Conservation (phyloP, 2,888 invertebrate species). For the Sisyra nigra region DNA sequence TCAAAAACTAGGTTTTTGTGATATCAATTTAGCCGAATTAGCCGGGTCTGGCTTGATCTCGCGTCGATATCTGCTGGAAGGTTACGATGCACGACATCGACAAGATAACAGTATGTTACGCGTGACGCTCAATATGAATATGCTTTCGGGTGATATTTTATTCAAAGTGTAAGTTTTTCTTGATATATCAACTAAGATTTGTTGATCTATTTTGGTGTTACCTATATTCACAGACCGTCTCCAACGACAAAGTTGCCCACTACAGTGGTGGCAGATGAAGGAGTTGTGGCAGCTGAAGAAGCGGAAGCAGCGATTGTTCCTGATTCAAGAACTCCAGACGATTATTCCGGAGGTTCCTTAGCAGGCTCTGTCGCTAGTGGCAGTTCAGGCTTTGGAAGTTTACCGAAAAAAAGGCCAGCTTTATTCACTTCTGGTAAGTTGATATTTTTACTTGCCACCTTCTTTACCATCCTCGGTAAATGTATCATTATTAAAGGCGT, state of each 20-base stretch:
- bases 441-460: no score
- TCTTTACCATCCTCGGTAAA: no score
- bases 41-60: constrained; percentile 82
- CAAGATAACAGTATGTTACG: constrained; percentile 94
- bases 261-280: constrained; percentile 25
- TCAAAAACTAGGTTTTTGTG: constrained; percentile 94
- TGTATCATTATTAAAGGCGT: no score
- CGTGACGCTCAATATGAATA: constrained; percentile 81
- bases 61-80: constrained; percentile 83
- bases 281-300: constrained; percentile 26
- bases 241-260: constrained; percentile 24
- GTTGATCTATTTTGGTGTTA: neutral
- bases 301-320: constrained; percentile 27
- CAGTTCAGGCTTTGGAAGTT: constrained; percentile 74
- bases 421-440: constrained; percentile 33
- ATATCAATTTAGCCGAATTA: constrained; percentile 92
- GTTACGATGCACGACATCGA: constrained; percentile 81
- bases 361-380: constrained; percentile 52
- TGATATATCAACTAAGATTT: neutral
- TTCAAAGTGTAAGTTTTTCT: constrained; percentile 81
- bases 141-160: constrained; percentile 89
- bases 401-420: constrained; percentile 57
- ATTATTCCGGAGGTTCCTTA: constrained; percentile 37
- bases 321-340: constrained; percentile 35
- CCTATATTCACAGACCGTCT: constrained; percentile 36